These are phyloP conservation scores for Chunga burmeisteri DNA, from an alignment of 2,113 vertebrate genomes.

Conservation along the genomic window DNA sequence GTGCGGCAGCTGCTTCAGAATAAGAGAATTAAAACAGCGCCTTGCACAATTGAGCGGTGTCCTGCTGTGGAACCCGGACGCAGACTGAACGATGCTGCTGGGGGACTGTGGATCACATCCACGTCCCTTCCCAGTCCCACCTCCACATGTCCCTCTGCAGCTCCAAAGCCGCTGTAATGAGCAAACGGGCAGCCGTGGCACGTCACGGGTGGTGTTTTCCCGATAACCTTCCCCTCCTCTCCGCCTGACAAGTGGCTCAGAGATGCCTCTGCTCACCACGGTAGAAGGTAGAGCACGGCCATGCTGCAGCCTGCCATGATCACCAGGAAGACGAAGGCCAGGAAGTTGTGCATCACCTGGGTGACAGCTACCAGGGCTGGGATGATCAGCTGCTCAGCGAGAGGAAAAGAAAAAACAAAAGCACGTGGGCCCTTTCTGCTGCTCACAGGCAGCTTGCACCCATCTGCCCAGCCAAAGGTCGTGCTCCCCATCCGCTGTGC, in stretches of 20 bases:
- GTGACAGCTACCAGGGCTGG: conserved; percentile 66
- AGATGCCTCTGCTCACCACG: conserved; percentile 74
- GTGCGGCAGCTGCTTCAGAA: neutral
- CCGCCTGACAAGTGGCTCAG: neutral
- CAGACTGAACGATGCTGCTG: neutral
- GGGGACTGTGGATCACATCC: neutral
- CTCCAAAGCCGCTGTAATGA: neutral
- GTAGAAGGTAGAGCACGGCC: conserved; percentile 74
- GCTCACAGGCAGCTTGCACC: neutral
- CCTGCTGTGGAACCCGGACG: neutral
- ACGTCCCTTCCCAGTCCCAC: neutral
- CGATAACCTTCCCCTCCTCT: neutral
- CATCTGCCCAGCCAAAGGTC: neutral
- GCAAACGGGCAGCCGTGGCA: neutral
- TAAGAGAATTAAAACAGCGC: neutral
- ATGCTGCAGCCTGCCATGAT: conserved; percentile 72
- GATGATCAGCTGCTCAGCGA: conserved; percentile 67
- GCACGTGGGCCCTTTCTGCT: neutral
- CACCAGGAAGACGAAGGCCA: conserved; percentile 67
- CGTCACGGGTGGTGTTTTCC: fast-evolving
- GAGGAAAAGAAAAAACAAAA: neutral
- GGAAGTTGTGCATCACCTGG: conserved; percentile 68
- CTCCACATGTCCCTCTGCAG: neutral
- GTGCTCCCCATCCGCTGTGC: neutral
- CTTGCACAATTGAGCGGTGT: neutral